These are phyloP conservation scores for Rhinogobius similis DNA, from an alignment of 2,113 vertebrate species.

Conservation along the genomic window DNA sequence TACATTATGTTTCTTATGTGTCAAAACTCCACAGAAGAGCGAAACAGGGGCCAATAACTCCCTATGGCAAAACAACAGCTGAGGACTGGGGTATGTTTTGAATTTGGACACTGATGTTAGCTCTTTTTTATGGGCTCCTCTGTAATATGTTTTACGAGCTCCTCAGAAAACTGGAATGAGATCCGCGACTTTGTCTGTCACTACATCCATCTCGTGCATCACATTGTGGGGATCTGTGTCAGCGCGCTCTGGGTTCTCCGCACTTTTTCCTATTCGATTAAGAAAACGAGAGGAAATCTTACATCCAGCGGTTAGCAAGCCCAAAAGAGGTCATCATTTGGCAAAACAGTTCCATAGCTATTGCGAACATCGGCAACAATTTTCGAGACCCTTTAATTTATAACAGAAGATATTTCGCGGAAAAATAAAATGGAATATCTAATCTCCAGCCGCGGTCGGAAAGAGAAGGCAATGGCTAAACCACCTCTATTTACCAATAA, in stretches of 20 bases:
- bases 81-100: slow-evolving; percentile 70
- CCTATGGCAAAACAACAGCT: slow-evolving; percentile 51
- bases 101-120: slow-evolving; percentile 64
- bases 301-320: slow-evolving; percentile 14
- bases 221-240: slow-evolving; percentile 53
- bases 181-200: slow-evolving; percentile 16
- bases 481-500: slow-evolving; percentile 58
- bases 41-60: slow-evolving; percentile 34
- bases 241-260: slow-evolving; percentile 44
- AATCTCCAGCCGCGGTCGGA: slow-evolving; percentile 50
- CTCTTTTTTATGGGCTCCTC: slow-evolving; percentile 48
- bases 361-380: slow-evolving; percentile 47
- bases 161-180: slow-evolving; percentile 51
- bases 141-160: slow-evolving; percentile 64
- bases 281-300: slow-evolving; percentile 16
- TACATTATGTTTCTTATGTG: slow-evolving; percentile 30
- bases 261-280: slow-evolving; percentile 32
- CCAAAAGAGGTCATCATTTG: slow-evolving; percentile 27
- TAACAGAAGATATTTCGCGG: slow-evolving; percentile 49
- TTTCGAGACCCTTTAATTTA: slow-evolving; percentile 43
- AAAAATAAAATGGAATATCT: slow-evolving; percentile 51
- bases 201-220: slow-evolving; percentile 58
- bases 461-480: slow-evolving; percentile 52
- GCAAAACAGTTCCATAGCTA: slow-evolving; percentile 34
- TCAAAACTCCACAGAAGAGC: slow-evolving; percentile 46